These are phyloP conservation scores for Frieseomelitta varia DNA, from an alignment of 1,140 invertebrate species.

Conservation along the genomic window DNA sequence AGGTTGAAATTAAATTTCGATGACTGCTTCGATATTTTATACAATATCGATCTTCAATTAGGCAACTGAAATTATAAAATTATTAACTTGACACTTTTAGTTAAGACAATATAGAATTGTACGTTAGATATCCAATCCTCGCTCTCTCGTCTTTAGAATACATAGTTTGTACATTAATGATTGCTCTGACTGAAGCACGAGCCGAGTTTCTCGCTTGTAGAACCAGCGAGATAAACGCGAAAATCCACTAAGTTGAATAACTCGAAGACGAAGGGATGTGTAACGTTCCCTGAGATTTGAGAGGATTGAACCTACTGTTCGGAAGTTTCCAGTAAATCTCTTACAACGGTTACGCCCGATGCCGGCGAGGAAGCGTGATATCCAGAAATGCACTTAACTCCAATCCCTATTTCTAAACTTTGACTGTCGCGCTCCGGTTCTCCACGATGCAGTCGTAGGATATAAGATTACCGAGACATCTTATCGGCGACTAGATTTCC, in stretches of 20 bases:
- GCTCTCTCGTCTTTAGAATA: background rate
- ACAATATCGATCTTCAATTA: too few relatives aligned
- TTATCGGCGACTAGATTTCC: background rate
- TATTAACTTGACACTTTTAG: too few relatives aligned
- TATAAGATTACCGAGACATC: background rate
- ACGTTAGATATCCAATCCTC: background rate
- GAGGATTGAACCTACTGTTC: background rate
- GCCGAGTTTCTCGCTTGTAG: background rate
- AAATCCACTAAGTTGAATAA: background rate
- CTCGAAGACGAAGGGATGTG: background rate
- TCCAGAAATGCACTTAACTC: slow-evolving; percentile 21
- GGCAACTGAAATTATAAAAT: too few relatives aligned
- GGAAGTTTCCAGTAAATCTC: slow-evolving; percentile 19
- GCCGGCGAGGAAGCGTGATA: slow-evolving; percentile 3
- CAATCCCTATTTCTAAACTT: slow-evolving; percentile 6
- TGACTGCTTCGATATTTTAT: background rate
- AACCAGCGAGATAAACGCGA: background rate
- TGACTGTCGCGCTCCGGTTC: background rate
- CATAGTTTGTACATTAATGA: background rate
- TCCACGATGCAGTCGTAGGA: background rate
- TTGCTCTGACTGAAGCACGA: background rate
- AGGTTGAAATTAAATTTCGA: background rate
- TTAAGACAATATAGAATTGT: too few relatives aligned
- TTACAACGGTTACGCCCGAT: background rate
- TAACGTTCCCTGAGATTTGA: background rate